Percentiles rank a stretch among this genome's conserved stretches.
phyloP scores from a whole-genome alignment of 2,113 vertebrate genomes.

The Solenodon paradoxus region DNA sequence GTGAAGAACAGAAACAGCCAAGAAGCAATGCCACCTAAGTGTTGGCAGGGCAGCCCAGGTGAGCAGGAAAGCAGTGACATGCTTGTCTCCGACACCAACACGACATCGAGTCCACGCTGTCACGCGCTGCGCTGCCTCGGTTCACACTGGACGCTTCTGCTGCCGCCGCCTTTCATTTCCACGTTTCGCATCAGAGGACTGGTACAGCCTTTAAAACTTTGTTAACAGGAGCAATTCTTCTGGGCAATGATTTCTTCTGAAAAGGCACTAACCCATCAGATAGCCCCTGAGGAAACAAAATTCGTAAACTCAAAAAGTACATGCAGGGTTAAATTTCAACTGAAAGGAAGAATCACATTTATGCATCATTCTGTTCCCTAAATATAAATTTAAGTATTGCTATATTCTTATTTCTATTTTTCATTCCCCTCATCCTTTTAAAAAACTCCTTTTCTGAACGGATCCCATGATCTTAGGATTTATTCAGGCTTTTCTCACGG shows the following conservation, averaged over 20 bases:
- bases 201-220: slow-evolving; percentile 59
- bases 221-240: slow-evolving; percentile 68
- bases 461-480: not conserved
- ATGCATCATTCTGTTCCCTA: not conserved
- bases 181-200: not conserved
- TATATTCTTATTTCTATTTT: too few species aligned
- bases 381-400: not conserved
- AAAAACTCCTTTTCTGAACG: not conserved
- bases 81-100: not conserved
- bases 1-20: slow-evolving; percentile 46
- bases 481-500: not conserved
- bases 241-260: slow-evolving; percentile 30
- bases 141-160: not conserved
- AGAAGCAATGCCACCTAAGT: slow-evolving; percentile 32
- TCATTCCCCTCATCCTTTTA: not conserved
- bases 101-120: not conserved
- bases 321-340: not conserved
- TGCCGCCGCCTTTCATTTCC: not conserved
- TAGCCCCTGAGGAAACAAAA: slow-evolving; percentile 89
- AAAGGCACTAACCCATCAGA: slow-evolving; percentile 90
- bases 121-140: not conserved
- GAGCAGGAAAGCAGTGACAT: slow-evolving; percentile 40
- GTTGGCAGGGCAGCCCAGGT: not conserved
- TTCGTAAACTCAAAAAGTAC: not conserved
- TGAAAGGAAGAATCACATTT: not conserved